These are phyloP conservation scores for Etheostoma spectabile DNA, from an alignment of 2,113 vertebrate species.

Conservation along the genomic window DNA sequence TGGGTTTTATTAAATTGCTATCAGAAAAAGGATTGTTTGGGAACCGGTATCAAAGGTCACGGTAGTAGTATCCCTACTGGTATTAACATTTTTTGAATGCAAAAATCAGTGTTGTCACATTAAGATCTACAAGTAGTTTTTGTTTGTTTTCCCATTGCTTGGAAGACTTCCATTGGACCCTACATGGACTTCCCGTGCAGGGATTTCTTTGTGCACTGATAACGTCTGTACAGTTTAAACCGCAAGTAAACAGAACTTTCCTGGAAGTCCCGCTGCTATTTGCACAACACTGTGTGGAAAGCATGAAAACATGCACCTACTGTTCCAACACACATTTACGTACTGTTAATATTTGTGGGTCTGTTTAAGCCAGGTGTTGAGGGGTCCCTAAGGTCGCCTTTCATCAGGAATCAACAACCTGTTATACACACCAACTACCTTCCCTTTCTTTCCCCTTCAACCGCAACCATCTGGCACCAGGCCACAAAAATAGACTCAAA, in stretches of 20 bases:
- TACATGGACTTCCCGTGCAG: neutral
- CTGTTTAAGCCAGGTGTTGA: conserved; percentile 75
- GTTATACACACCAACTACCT: conserved; percentile 66
- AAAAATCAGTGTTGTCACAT: neutral
- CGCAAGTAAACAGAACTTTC: conserved; percentile 44
- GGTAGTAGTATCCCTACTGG: no score
- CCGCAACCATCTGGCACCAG: conserved; percentile 73
- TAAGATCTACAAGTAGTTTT: neutral
- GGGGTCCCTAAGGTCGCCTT: conserved; percentile 69
- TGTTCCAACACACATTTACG: conserved; percentile 47
- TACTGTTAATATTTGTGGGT: conserved; percentile 58
- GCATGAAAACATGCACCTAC: conserved; percentile 52
- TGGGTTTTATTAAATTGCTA: no score
- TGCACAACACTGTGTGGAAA: conserved; percentile 26
- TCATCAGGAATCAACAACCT: conserved; percentile 79
- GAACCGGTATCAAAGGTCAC: no score
- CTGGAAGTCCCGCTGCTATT: conserved; percentile 55
- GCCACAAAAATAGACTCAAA: conserved; percentile 77
- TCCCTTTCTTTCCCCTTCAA: conserved; percentile 50
- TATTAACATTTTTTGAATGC: no score
- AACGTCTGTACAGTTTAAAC: neutral
- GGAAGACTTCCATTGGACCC: neutral
- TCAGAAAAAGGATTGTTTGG: no score
- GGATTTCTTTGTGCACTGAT: neutral
- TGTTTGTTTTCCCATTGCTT: neutral